Percentiles rank a stretch among this genome's conserved stretches.
Conservation (phyloP, 2,113 vertebrate genomes). For the Lasiurus cinereus region DNA sequence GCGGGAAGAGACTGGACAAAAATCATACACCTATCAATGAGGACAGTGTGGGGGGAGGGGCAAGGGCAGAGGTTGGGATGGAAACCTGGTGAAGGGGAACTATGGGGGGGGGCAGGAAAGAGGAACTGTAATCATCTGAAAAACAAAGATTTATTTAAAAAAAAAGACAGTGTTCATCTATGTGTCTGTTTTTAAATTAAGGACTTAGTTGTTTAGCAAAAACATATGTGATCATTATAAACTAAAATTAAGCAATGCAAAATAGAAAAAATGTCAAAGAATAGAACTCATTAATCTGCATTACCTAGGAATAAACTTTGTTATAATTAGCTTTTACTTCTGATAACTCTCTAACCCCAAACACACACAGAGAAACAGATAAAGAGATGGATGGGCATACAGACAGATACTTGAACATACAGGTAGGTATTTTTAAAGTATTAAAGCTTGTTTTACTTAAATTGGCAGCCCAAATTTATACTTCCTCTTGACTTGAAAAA, state of each 20-base stretch:
- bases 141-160: too few species aligned
- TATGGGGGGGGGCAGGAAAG: too few species aligned
- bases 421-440: conserved; percentile 15
- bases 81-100: too few species aligned
- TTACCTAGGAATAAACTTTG: neutral
- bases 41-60: too few species aligned
- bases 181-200: neutral
- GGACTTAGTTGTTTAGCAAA: neutral
- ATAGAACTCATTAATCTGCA: conserved; percentile 12
- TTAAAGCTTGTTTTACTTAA: conserved; percentile 24
- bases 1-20: too few species aligned
- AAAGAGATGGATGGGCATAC: neutral
- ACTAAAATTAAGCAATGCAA: conserved; percentile 45
- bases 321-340: neutral
- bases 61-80: too few species aligned
- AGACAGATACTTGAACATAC: neutral
- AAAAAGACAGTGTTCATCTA: neutral
- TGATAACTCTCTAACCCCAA: neutral
- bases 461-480: neutral
- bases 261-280: conserved; percentile 40
- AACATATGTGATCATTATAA: neutral
- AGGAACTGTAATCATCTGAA: too few species aligned
- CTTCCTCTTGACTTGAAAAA: conserved; percentile 18
- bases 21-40: too few species aligned
- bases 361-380: neutral